A percentile compares a stretch with the other conserved stretches of the same genome.
Conservation (phyloP, 2,113 vertebrate species). For the Protobothrops flavoviridis region DNA sequence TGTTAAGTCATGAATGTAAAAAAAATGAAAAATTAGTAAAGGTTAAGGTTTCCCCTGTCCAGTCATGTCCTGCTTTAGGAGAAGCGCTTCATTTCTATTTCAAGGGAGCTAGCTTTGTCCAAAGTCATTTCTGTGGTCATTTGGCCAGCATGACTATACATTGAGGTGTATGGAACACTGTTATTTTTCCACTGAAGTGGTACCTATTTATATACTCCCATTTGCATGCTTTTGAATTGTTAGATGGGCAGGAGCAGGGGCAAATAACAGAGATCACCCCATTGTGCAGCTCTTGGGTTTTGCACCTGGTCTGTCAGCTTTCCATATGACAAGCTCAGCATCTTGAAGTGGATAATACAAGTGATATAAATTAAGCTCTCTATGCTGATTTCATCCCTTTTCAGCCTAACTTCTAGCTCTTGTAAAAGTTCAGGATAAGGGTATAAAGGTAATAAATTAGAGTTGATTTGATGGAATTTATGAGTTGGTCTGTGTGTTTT, state of each 20-base stretch:
- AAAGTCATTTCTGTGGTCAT: neutral
- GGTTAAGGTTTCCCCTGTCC: neutral
- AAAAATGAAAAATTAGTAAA: neutral
- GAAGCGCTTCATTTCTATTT: neutral
- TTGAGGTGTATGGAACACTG: neutral
- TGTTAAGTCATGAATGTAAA: neutral
- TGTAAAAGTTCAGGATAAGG: neutral
- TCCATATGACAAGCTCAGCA: neutral
- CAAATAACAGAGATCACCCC: neutral
- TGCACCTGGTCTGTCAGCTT: neutral
- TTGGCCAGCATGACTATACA: neutral
- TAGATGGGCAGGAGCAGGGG: neutral
- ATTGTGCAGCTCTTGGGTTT: accelerated
- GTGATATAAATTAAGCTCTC: neutral
- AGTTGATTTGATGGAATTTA: constrained; percentile 27
- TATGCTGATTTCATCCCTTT: neutral
- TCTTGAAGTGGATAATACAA: neutral
- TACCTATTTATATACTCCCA: neutral
- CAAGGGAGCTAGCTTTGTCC: neutral
- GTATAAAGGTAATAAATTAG: constrained; percentile 23
- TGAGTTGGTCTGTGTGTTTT: constrained; percentile 36
- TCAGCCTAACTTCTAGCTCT: neutral
- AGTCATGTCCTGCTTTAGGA: neutral
- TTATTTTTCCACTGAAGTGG: neutral
- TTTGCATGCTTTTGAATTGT: neutral